These are phyloP conservation scores for Brachylomia viminalis DNA, from an alignment of 2,888 invertebrate genomes.

Conservation along the genomic window DNA sequence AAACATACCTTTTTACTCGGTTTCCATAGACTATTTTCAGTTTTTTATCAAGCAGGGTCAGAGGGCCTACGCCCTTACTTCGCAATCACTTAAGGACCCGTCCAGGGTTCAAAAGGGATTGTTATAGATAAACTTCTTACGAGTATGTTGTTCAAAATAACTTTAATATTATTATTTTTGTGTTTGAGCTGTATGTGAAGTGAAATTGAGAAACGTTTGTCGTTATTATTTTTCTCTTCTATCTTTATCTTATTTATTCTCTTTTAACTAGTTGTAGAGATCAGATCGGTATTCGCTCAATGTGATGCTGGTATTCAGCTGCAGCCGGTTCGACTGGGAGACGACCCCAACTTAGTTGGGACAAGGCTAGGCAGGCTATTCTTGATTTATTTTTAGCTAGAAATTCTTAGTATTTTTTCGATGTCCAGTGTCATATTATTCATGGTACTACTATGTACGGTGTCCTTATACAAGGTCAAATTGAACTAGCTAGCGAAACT, in stretches of 20 bases:
- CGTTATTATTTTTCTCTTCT: neutral
- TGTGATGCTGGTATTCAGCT: no score
- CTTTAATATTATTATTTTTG: slow-evolving; percentile 33
- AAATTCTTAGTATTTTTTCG: neutral
- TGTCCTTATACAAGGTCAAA: no score
- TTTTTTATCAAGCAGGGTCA: slow-evolving; percentile 61
- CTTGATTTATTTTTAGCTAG: neutral
- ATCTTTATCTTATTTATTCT: no score
- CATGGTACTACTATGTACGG: neutral
- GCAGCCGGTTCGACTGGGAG: no score
- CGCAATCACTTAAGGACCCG: slow-evolving; percentile 73
- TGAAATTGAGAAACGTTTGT: slow-evolving; percentile 19
- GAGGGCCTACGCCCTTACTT: slow-evolving; percentile 56
- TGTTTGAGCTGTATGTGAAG: slow-evolving; percentile 8
- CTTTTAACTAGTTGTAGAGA: no score
- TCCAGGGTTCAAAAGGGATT: slow-evolving; percentile 68
- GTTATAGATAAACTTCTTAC: slow-evolving; percentile 62
- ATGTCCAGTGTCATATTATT: neutral
- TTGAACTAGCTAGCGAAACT: no score
- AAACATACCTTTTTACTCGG: slow-evolving; percentile 43
- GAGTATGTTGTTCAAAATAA: slow-evolving; percentile 53
- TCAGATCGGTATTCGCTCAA: no score
- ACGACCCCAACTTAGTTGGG: no score
- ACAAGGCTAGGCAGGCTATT: neutral
- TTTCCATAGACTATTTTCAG: slow-evolving; percentile 43